A percentile compares a stretch with the other conserved stretches of the same genome.
These are phyloP conservation scores for Polymixis lichenea DNA, from an alignment of 2,888 invertebrate species.

Conservation along the genomic window DNA sequence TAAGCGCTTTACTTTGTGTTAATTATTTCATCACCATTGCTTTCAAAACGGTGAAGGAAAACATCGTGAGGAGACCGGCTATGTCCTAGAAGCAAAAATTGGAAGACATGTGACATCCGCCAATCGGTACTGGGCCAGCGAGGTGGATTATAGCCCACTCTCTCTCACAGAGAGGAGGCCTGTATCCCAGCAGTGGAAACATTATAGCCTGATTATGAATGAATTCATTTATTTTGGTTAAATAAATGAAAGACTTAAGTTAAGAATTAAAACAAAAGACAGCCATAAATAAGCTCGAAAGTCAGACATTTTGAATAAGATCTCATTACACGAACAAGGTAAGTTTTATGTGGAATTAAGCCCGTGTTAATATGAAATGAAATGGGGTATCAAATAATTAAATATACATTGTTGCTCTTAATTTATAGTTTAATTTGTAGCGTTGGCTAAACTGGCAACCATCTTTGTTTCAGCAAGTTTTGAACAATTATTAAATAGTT, in stretches of 20 bases:
- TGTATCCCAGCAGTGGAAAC: too few relatives aligned
- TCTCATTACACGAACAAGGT: constrained; percentile 42
- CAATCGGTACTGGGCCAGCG: too few relatives aligned
- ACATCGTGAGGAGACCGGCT: too few relatives aligned
- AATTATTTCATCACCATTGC: too few relatives aligned
- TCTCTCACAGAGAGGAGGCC: too few relatives aligned
- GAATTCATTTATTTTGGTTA: background rate
- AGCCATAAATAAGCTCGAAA: constrained; percentile 15
- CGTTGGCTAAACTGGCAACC: constrained; percentile 31
- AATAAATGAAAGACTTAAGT: constrained; percentile 7
- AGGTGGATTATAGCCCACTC: too few relatives aligned
- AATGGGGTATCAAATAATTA: constrained; percentile 63
- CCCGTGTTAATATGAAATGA: constrained; percentile 56
- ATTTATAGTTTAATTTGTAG: constrained; percentile 64
- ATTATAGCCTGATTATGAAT: too few relatives aligned
- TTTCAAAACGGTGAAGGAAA: too few relatives aligned
- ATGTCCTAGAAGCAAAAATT: too few relatives aligned
- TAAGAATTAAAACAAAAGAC: constrained; percentile 28
- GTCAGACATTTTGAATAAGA: constrained; percentile 36
- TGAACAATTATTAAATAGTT: constrained; percentile 46
- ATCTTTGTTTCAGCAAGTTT: constrained; percentile 54
- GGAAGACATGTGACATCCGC: too few relatives aligned
- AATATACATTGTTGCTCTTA: constrained; percentile 63
- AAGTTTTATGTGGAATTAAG: constrained; percentile 45
- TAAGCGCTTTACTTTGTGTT: too few relatives aligned